Evolutionary conservation across 1,140 invertebrate species (phyloP), one percentile per base, ranked within the genome.

Genomic region (Aphelenchoides fujianensis): DNA sequence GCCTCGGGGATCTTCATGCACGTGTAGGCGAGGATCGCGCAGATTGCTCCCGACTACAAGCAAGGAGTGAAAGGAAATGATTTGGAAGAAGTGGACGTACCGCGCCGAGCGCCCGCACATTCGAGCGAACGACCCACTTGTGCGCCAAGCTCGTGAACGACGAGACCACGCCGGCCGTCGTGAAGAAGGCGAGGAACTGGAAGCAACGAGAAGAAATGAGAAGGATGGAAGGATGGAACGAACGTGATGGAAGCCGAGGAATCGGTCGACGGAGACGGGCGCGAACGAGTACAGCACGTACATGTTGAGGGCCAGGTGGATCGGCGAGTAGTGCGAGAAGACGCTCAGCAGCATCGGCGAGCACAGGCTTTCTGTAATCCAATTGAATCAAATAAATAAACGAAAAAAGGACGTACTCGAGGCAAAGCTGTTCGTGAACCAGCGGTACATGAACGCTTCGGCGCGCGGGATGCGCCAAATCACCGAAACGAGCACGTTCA

Each of bases 251-350:
- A 90, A 91, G 23, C 94, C 94, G 76, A 96, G 36, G 28, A 84
- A 87, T 55, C 89, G 86, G n/a, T 89, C 80, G n/a, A 91, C 88
- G 59, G 90, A 81, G 79, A 86, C 80, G 37, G 79, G 79, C 34
- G 87, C 85, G 79, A 91, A 97, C 79, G 91, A 94, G 82, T 94
- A 91, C 27, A 97, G 85, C 27, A 95, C 94, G 87, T 92, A 95
- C 95, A 98, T 97, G 86, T 98, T 98, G 37, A 90, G 89, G 79
- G 89, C 89, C 59, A 97, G 88, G 87, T 98, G 95, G 54, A 94
- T 86, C 35, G 89, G 82, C 7, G 91, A 92, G 80, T 91, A 90
- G 85, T 98, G 95, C 81, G 94, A 97, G 85, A 98, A 97, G 59
- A 90, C 91, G 7, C 92, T 94, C 0, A 97, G 85, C 19, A 97